Evolutionary conservation across 2,797 vertebrate species (phyloP), one percentile per base, ranked within the genome.

Genomic region (Trachurus trachurus): DNA sequence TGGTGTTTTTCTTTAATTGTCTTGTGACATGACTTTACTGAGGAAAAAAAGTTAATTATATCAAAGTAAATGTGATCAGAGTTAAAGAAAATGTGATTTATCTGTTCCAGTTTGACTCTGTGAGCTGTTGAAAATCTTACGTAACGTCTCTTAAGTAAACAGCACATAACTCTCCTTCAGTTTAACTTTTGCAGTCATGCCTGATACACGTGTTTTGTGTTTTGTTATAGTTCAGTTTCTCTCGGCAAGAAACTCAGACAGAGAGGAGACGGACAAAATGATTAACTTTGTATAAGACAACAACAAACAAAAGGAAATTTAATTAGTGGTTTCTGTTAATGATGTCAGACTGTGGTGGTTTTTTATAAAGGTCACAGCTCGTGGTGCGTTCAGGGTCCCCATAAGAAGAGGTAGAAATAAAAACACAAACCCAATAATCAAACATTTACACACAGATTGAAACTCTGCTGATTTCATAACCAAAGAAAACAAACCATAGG

Each of bases 401-500:
- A 19, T 49, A 47, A 16, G 12, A 42, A 42, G 2, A 12, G 40
- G 34, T 37, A 37, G 1, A 37, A 37, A 1, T 37, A 42, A 12
- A 12, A 42, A 44, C 45, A 49, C 19, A 49, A 49, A 49, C 2
- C 6, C 45, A 49, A 9, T 49, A 9, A 8, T 19, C 17, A 8
- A 8, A 49, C 42, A 44, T 49, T 49, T 49, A 4, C 45, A 9
- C 45, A 17, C 34, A 9, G 34, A 37, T 9, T 37, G 7, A 37
- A 37, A 37, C 34, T 4, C 5, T 34, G 6, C 31, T 5, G 31
- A 34, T 34, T 34, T 42, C 9, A 63, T 44, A 21, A 58, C 22
- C 21, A 40, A 1, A 58, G n/a, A 65, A 79, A 82, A 66, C n/a
- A 47, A 60, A 19, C n/a, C 71, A 19, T 76, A 79, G 82, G 81